Base-by-base conservation (phyloP, 2,888 invertebrate genomes). In the Drosophila neutralis region DNA sequence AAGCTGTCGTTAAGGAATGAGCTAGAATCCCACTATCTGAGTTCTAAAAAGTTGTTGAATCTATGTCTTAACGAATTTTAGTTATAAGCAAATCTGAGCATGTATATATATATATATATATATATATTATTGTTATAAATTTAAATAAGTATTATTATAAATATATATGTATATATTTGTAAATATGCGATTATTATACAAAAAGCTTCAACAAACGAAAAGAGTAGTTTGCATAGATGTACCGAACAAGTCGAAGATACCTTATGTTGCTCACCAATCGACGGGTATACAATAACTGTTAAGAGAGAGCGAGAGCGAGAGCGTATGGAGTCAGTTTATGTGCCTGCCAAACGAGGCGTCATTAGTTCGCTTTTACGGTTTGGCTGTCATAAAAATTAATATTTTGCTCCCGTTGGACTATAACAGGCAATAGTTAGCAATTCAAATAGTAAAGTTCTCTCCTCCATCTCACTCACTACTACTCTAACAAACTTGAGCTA, bases 351-450 rank as follows among this genome's bases (percentile, higher is more conserved):
- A 63, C 68, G 53, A 36, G 6, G 35, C 57, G 56, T 75, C 68
- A 76, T 85, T 87, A 85, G 86, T 85, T 85, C 61, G 70, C 61
- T 82, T 83, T 85, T 83, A 87, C 65, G 83, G 77, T 74, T 83
- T 62, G 74, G 52, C 73, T 64, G 73, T 64, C 76, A 66, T 80
- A 83, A 82, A 82, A 87, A 86, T 86, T 83, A 86, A 86, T 86
- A 69, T 71, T 62, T 31, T 61, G 69, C 77, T 69, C 54, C 67
- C 63, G 64, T 65, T 53, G 63, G 58, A 58, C 81, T 65, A 85
- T 75, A 84, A 65, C 69, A 52, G 72, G 59, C 67, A 64, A 67
- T 72, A 72, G 82, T 75, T 85, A 8, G 35, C 24, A 15, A 38
- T n/a, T 58, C 45, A 45, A 45, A 45, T 45, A 24, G 21, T 15